These are phyloP conservation scores for Myxocyprinus asiaticus DNA, from an alignment of 2,113 vertebrate genomes.

Conservation along the genomic window DNA sequence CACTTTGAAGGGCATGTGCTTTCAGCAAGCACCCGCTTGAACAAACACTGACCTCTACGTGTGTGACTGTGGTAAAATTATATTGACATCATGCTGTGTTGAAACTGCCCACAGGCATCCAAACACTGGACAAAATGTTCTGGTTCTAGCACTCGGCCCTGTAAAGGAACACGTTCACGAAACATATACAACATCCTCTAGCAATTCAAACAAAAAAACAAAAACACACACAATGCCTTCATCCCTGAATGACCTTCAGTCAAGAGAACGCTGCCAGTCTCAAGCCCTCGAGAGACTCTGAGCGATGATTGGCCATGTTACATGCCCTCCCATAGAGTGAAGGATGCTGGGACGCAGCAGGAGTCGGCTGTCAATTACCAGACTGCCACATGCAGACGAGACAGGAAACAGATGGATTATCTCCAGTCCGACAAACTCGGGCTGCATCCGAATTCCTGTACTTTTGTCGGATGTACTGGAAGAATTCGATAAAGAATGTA, in stretches of 20 bases:
- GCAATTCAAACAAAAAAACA: background rate
- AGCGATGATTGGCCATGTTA: slow-evolving; percentile 10
- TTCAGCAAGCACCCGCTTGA: too few species aligned
- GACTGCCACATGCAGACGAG: slow-evolving; percentile 8
- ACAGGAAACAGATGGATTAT: slow-evolving; percentile 21
- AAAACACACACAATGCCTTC: background rate
- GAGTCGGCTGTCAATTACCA: slow-evolving; percentile 22
- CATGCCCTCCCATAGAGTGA: background rate
- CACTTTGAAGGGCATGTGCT: too few species aligned
- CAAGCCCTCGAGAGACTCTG: background rate
- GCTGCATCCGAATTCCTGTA: too few species aligned
- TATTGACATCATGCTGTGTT: too few species aligned
- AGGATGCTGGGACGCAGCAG: slow-evolving; percentile 33
- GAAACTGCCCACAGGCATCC: too few species aligned
- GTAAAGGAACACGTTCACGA: too few species aligned
- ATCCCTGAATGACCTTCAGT: slow-evolving; percentile 22
- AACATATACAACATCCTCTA: background rate
- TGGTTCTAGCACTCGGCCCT: background rate
- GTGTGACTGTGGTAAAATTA: too few species aligned
- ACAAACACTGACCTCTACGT: too few species aligned
- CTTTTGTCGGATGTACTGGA: too few species aligned
- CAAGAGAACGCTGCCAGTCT: background rate
- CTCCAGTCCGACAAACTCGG: background rate
- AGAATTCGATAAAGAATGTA: too few species aligned
- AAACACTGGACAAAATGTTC: too few species aligned